Base-by-base conservation (phyloP, 2,113 vertebrate species). In the Noturus placidus region DNA sequence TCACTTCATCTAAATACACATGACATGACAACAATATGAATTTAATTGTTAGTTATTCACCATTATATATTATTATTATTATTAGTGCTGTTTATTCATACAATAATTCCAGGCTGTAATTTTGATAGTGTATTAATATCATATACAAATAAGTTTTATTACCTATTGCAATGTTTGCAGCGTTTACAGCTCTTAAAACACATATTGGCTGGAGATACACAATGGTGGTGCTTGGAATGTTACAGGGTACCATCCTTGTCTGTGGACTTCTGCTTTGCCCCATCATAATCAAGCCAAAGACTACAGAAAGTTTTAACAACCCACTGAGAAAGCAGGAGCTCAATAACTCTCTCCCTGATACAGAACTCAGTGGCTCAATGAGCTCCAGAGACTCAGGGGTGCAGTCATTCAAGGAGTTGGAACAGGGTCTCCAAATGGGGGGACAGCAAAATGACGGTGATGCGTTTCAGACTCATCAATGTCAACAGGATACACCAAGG, bases 211-310 rank as follows among this genome's bases (percentile, higher is more conserved):
- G 98, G 98, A 94, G 97, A 5, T 92, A 94, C 87, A 97, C 96
- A 89, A 94, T 99, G 90, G 92, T 96, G 30, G 93, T 95, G 27
- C 96, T 99, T 0, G 98, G 98, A 72, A 92, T 96, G 22, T 92
- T 99, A 17, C 98, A 99, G 92, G 92, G 97, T 0, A 93, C 93
- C 91, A 95, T 98, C 11, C 87, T 97, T 4, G 14, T 96, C 89
- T 98, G 97, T 0, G 98, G 98, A 0, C 95, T 91, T 0, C 88
- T 99, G 92, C 96, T 99, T 7, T 94, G 96, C 61, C 97, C 98
- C 0, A 96, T 99, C 4, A 0, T 97, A 15, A 95, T 99, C 93
- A 91, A 91, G 89, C 91, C 93, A 9, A 86, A 89, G 11, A 92
- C 92, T 0, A 93, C 89, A 38, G 1, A 0, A 30, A 42, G 59